These are phyloP conservation scores for Pterois miles DNA, from an alignment of 2,797 vertebrate genomes.

Conservation along the genomic window DNA sequence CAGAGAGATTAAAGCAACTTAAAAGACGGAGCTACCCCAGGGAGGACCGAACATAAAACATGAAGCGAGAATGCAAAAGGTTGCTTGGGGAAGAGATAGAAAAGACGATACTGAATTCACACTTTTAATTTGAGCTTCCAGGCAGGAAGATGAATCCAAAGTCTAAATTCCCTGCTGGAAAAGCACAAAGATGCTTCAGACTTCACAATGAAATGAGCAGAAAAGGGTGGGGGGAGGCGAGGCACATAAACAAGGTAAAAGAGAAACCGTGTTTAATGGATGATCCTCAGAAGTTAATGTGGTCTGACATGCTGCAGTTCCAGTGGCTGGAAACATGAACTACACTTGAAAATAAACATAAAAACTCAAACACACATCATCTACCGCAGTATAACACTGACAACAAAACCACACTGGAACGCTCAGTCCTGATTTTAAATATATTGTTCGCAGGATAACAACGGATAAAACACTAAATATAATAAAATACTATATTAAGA, in stretches of 20 bases:
- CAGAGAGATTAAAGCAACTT: slow-evolving; percentile 37
- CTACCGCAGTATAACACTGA: neutral
- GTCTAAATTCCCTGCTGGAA: slow-evolving; percentile 17
- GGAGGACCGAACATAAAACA: slow-evolving; percentile 17
- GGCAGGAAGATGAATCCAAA: slow-evolving; percentile 18
- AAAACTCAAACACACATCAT: neutral
- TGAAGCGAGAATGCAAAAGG: slow-evolving; percentile 27
- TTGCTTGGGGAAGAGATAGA: slow-evolving; percentile 35
- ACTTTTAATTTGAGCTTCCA: slow-evolving; percentile 43
- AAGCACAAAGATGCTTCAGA: slow-evolving; percentile 18
- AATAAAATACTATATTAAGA: slow-evolving; percentile 30
- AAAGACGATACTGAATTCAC: slow-evolving; percentile 31
- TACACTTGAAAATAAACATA: neutral
- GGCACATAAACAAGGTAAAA: slow-evolving; percentile 10
- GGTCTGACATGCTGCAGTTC: slow-evolving; percentile 31
- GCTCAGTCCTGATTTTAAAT: slow-evolving; percentile 10
- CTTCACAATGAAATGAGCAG: slow-evolving; percentile 12
- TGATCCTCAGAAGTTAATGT: slow-evolving; percentile 36
- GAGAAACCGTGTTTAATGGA: slow-evolving; percentile 35
- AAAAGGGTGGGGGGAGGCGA: neutral
- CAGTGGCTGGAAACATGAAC: slow-evolving; percentile 21
- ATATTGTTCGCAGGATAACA: slow-evolving; percentile 4
- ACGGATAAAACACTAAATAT: slow-evolving; percentile 18
- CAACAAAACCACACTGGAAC: neutral
- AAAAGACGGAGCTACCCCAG: slow-evolving; percentile 35